phyloP scores from a whole-genome alignment of 2,797 vertebrate genomes.

The Bryconaethiops microstoma region DNA sequence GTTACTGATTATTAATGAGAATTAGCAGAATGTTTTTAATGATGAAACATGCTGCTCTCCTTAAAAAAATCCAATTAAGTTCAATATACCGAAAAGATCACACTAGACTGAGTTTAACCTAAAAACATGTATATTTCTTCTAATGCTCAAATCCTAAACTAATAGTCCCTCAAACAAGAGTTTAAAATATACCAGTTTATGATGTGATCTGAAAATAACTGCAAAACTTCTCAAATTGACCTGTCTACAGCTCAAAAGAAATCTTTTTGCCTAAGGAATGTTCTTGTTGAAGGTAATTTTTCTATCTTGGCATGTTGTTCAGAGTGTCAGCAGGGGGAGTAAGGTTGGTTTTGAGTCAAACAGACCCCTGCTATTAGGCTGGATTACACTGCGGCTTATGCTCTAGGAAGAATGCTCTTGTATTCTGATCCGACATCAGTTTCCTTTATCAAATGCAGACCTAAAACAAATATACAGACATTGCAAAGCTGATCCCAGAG shows the following conservation, averaged over 20 bases:
- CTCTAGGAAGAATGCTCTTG: not conserved
- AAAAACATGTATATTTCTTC: not conserved
- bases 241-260: too few species aligned
- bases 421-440: not conserved
- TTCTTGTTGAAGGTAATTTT: not conserved
- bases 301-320: not conserved
- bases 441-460: not conserved
- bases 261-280: not conserved
- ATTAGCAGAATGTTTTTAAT: not conserved
- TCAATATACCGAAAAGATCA: not conserved
- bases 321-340: conserved; percentile 51
- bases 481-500: not conserved
- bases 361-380: not conserved
- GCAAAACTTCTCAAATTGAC: not conserved
- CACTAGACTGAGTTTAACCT: not conserved
- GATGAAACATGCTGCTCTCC: not conserved
- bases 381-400: not conserved
- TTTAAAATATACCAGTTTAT: conserved; percentile 2
- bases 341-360: conserved; percentile 15
- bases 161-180: not conserved
- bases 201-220: not conserved
- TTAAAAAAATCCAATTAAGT: not conserved
- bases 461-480: not conserved
- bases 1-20: not conserved
- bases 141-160: not conserved